Percentiles rank a stretch among this genome's conserved stretches.
Conservation (phyloP, 2,888 invertebrate species). For the Smittia aterrima region DNA sequence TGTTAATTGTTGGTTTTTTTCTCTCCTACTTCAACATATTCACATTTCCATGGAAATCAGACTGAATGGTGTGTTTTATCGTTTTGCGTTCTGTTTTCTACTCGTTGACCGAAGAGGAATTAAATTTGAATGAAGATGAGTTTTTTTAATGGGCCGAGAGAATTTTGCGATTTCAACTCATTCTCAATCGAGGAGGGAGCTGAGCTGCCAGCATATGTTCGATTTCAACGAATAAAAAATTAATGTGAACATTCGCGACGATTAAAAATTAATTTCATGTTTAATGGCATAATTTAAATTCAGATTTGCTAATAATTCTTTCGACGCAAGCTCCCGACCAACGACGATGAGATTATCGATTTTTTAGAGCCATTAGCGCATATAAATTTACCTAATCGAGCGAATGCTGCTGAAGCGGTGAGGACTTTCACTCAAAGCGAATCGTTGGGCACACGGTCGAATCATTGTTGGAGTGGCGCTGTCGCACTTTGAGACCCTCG, state of each 20-base stretch:
- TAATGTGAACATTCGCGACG: neutral
- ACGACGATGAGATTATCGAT: neutral
- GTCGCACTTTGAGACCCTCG: slow-evolving; percentile 23
- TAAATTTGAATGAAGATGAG: slow-evolving; percentile 24
- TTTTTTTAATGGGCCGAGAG: slow-evolving; percentile 7
- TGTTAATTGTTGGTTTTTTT: slow-evolving; percentile 33
- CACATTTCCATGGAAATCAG: slow-evolving; percentile 31
- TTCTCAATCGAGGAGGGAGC: no score
- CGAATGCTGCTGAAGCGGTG: neutral
- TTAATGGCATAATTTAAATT: slow-evolving; percentile 16
- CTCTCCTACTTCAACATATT: neutral
- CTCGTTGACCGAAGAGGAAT: neutral
- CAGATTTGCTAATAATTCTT: neutral
- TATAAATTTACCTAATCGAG: slow-evolving; percentile 16
- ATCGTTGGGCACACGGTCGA: slow-evolving; percentile 14
- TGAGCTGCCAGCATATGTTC: neutral
- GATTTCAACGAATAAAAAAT: neutral
- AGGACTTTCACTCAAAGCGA: slow-evolving; percentile 3
- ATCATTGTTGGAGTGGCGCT: neutral
- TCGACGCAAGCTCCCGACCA: neutral
- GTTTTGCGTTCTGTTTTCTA: slow-evolving; percentile 7
- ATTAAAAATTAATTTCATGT: slow-evolving; percentile 27
- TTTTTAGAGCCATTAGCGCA: neutral
- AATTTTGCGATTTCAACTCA: neutral
- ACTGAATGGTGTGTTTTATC: slow-evolving; percentile 25